A percentile compares a stretch with the other conserved stretches of the same genome.
phyloP scores from a whole-genome alignment of 2,113 vertebrate species.

The Limnothrissa miodon region DNA sequence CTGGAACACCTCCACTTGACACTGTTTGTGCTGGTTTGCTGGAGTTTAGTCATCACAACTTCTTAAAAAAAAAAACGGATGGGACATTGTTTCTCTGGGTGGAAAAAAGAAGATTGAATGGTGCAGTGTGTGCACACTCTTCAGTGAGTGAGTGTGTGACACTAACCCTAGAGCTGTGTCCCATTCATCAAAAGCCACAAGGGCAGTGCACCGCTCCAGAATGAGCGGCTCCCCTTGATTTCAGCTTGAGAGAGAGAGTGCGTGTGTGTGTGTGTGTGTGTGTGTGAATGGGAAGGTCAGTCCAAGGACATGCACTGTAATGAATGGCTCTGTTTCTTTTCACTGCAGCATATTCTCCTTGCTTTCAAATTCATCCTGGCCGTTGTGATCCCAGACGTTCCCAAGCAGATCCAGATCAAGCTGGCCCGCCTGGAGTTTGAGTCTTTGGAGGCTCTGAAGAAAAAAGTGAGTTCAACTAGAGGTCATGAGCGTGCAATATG shows the following conservation, averaged over 20 bases:
- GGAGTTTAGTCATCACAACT: neutral
- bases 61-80: neutral
- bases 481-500: neutral
- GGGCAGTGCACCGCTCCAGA: neutral
- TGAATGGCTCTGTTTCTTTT: conserved; percentile 3
- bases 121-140: conserved; percentile 15
- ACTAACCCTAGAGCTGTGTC: neutral
- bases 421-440: conserved; percentile 89
- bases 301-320: neutral
- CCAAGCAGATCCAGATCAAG: conserved; percentile 82
- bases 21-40: neutral
- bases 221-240: neutral
- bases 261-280: neutral
- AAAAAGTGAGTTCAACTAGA: conserved; percentile 78
- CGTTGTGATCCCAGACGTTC: conserved; percentile 90
- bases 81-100: neutral
- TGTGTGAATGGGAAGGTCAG: neutral
- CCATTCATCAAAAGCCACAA: neutral
- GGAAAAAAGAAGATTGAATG: neutral
- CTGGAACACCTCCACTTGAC: conserved; percentile 1
- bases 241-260: too few species aligned
- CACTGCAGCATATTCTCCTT: conserved; percentile 80
- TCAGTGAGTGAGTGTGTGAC: conserved; percentile 27
- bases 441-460: conserved; percentile 91
- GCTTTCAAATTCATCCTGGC: conserved; percentile 90